Percentiles rank a stretch among this genome's conserved stretches.
These are phyloP conservation scores for Wasmannia auropunctata DNA, from an alignment of 1,140 invertebrate species.

Conservation along the genomic window DNA sequence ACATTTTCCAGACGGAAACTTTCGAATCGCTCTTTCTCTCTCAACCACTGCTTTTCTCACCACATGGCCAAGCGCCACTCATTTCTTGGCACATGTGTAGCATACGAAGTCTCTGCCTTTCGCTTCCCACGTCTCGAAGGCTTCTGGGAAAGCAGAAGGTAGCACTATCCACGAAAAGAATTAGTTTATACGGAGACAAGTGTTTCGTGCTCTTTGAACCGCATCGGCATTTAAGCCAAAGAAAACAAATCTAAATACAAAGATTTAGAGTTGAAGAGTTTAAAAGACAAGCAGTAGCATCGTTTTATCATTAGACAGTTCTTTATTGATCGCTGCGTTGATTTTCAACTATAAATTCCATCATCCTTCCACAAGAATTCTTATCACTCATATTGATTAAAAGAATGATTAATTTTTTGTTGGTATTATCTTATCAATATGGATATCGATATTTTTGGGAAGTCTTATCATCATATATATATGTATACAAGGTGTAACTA, in stretches of 20 bases:
- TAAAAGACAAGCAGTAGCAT: conserved; percentile 4
- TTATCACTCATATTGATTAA: conserved; percentile 18
- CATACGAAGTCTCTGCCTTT: conserved; percentile 65
- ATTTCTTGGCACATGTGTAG: conserved; percentile 75
- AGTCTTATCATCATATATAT: conserved; percentile 2
- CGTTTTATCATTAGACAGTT: conserved; percentile 55
- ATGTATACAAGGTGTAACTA: no score
- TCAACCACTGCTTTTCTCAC: conserved; percentile 56
- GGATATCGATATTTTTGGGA: conserved; percentile 7
- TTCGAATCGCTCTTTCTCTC: conserved; percentile 8
- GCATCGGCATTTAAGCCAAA: conserved; percentile 1
- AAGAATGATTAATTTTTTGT: conserved; percentile 53
- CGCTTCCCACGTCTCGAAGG: conserved; percentile 76
- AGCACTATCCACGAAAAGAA: conserved; percentile 29
- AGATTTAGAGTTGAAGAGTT: neutral
- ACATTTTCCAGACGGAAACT: conserved; percentile 25
- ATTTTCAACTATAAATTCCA: conserved; percentile 9
- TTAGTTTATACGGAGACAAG: conserved; percentile 7
- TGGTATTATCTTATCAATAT: conserved; percentile 29
- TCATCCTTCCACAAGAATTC: conserved; percentile 2
- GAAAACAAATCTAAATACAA: neutral
- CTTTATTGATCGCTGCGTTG: conserved; percentile 44
- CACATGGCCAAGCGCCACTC: conserved; percentile 73
- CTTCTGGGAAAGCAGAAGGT: conserved; percentile 70
- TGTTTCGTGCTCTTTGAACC: neutral